phyloP scores from a whole-genome alignment of 2,888 invertebrate species.

The Cybosia mesomella region DNA sequence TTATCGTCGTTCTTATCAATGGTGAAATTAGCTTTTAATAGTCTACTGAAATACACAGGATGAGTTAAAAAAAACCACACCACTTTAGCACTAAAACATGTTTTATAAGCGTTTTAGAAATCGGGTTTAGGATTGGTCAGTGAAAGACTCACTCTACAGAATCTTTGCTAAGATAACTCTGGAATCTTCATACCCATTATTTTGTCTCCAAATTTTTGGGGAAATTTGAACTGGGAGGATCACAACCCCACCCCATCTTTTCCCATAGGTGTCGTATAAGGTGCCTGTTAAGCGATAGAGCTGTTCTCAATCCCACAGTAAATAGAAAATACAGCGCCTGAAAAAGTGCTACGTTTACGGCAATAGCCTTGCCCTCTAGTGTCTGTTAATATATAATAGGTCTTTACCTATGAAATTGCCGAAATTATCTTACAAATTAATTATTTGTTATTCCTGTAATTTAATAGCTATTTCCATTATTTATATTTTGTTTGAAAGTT shows the following conservation, averaged over 20 bases:
- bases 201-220: not conserved
- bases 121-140: not conserved
- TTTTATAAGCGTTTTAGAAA: not conserved
- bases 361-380: not conserved
- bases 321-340: not conserved
- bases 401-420: no score
- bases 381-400: no score
- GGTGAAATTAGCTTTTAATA: not conserved
- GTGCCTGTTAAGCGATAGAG: not conserved
- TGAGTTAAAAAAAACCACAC: not conserved
- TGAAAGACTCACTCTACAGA: not conserved
- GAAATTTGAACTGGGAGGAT: not conserved
- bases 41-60: not conserved
- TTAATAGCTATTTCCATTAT: no score
- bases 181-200: not conserved
- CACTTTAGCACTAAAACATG: not conserved
- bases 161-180: not conserved
- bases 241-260: no score
- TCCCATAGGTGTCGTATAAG: no score
- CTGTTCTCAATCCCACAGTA: not conserved
- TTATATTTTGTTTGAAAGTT: no score
- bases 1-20: not conserved
- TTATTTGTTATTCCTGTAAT: no score
- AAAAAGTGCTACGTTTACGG: not conserved
- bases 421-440: no score